Evolutionary conservation across 2,888 invertebrate genomes (phyloP), one percentile per base, ranked within the genome.

Genomic region (Ganaspis brasiliensis): DNA sequence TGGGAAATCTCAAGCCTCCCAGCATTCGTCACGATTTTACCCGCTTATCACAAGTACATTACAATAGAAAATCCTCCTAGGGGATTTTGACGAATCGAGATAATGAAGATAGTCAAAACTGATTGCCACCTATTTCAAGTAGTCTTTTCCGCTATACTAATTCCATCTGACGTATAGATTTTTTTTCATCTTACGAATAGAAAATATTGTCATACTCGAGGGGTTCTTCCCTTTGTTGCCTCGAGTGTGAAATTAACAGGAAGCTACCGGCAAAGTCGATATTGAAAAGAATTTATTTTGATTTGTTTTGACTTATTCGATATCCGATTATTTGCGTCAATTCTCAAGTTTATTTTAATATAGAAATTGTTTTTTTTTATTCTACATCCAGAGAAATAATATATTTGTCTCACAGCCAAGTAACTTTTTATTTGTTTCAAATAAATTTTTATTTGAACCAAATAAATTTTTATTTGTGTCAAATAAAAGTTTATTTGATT

Each of bases 21-120:
- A 49, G 82, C 80, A 88, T 88, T 87, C 87, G 87, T 87, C 84
- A 86, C 88, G 84, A 86, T 84, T 80, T 83, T 79, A 77, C 73
- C 75, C 75, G 80, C 78, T 81, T 81, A 85, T 84, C 84, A 78
- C 79, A 76, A 82, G 16, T 79, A 78, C 72, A 75, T 59, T 63
- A 72, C 67, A 57, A 73, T 70, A 26, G 55, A 52, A 24, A 37
- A 55, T 56, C 24, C 45, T 31, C 37, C 49, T 16, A 16, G 49
- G n/a, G 52, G 16, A 52, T 40, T 24, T 71, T 37, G 31, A 21
- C 56, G 45, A 26, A 35, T 75, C 19, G 70, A 78, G 76, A 81
- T 81, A 81, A 81, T 81, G 76, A 78, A 81, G 79, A 79, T 77
- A 71, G 76, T 74, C 77, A n/a, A 31, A 37, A 26, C 9, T 67